A percentile compares a stretch with the other conserved stretches of the same genome.
Evolutionary conservation across 1,140 invertebrate genomes (phyloP).

Genomic region (Apocrypta bakeri): DNA sequence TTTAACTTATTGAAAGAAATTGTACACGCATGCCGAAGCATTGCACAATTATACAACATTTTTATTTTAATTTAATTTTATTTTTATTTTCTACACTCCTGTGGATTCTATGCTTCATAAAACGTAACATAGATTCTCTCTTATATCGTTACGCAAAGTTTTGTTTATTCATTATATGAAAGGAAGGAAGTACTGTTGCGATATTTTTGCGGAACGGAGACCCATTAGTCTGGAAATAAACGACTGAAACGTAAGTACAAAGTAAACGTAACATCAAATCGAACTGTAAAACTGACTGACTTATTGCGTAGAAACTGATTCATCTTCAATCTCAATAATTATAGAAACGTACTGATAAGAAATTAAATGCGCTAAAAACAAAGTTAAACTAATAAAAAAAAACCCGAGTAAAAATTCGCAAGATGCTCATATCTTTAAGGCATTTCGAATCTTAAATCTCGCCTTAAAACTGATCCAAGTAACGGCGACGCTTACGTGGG

Average conservation of each 20-base stretch:
- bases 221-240: not conserved
- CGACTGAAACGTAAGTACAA: not conserved
- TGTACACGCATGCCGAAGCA: not conserved
- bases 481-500: not conserved
- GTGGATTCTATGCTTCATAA: not conserved
- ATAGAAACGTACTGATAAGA: not conserved
- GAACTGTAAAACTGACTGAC: not conserved
- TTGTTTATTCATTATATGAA: not conserved
- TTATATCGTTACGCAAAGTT: not conserved
- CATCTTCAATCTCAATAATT: not conserved
- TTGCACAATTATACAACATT: not conserved
- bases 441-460: not conserved
- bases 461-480: not conserved
- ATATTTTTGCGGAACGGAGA: not conserved
- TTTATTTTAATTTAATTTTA: not conserved
- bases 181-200: not conserved
- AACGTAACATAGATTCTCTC: slow-evolving; percentile 8
- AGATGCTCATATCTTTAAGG: not conserved
- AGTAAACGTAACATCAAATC: not conserved
- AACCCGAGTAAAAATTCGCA: not conserved
- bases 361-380: not conserved
- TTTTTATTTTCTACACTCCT: not conserved
- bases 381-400: not conserved
- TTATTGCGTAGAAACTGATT: not conserved
- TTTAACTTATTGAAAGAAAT: not conserved